phyloP scores from a whole-genome alignment of 2,113 vertebrate genomes.

The Phrynosoma blainvillii region DNA sequence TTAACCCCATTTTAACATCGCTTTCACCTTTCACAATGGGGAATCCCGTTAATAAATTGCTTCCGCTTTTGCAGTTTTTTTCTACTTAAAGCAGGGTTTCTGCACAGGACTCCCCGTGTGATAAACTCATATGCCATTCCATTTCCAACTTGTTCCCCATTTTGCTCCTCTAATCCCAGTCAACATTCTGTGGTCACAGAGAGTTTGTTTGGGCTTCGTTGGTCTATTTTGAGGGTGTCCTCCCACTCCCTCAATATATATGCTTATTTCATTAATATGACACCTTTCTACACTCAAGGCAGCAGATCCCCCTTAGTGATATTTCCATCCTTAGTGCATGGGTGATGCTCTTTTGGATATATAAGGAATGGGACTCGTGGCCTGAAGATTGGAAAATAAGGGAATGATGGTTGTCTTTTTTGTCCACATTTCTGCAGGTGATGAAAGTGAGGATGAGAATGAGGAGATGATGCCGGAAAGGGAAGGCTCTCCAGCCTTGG shows the following conservation, averaged over 20 bases:
- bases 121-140: too few relatives aligned
- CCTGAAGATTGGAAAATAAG: background rate
- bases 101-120: too few relatives aligned
- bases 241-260: background rate
- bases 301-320: background rate
- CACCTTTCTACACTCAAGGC: background rate
- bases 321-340: background rate
- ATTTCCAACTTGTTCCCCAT: too few relatives aligned
- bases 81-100: too few relatives aligned
- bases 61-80: too few relatives aligned
- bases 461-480: background rate
- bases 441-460: background rate
- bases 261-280: too few relatives aligned
- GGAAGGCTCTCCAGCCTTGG: background rate
- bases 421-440: conserved; percentile 5
- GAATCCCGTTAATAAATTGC: too few relatives aligned
- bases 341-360: background rate
- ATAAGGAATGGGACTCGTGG: background rate
- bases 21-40: too few relatives aligned
- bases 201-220: background rate
- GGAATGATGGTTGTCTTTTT: background rate
- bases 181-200: too few relatives aligned
- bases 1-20: too few relatives aligned
- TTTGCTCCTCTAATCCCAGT: too few relatives aligned
- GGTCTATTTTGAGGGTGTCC: background rate